phyloP scores from a whole-genome alignment of 1,140 invertebrate species.

The Streblospio benedicti region DNA sequence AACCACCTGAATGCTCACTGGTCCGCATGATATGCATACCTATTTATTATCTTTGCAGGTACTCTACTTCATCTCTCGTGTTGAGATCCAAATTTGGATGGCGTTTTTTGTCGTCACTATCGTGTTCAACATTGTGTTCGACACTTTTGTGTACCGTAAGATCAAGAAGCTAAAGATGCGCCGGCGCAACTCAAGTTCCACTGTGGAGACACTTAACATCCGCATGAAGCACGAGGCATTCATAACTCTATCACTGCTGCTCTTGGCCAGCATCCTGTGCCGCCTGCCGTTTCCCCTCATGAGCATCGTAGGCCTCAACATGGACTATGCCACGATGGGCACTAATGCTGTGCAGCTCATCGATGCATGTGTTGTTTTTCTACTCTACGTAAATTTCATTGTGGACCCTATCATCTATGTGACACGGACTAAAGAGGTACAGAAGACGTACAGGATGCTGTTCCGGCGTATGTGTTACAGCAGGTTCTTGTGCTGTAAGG shows the following conservation, averaged over 20 bases:
- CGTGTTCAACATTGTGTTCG: conserved; percentile 1
- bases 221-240: conserved; percentile 11
- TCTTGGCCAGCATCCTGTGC: conserved; percentile 6
- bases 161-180: neutral
- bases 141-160: conserved; percentile 5
- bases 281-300: conserved; percentile 4
- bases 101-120: neutral
- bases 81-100: conserved; percentile 4
- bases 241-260: conserved; percentile 1
- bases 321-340: neutral
- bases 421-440: neutral
- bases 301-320: neutral
- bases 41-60: too few relatives aligned
- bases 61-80: too few relatives aligned
- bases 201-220: neutral
- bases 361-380: neutral
- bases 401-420: conserved; percentile 10
- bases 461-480: too few relatives aligned
- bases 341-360: neutral
- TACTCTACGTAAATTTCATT: conserved; percentile 9
- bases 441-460: conserved; percentile 1
- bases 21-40: too few relatives aligned
- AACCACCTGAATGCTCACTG: too few relatives aligned
- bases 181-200: neutral
- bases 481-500: too few relatives aligned